Base-by-base conservation (phyloP, 2,797 vertebrate species). In the Falco rusticolus region DNA sequence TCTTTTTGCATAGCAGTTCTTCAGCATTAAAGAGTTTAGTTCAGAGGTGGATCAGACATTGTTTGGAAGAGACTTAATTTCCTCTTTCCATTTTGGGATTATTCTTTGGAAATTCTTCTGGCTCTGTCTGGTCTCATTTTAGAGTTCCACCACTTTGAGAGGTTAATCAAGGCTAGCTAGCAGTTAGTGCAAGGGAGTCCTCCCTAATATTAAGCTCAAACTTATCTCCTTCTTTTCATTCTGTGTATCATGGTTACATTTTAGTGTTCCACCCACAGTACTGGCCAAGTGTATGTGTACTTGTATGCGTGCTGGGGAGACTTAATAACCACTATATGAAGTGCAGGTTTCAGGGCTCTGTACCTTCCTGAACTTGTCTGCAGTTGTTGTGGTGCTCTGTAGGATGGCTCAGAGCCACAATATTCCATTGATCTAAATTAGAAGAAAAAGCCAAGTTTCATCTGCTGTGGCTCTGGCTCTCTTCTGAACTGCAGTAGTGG, bases 1-100 rank as follows among this genome's bases (percentile, higher is more conserved):
- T 83, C 89, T 85, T 92, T 83, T 81, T 85, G 48, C 84, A 48
- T 37, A 76, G 63, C 69, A 74, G 10, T 70, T 96, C 51, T 92
- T 80, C 54, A 85, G 61, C 2, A 1, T 39, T 39, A 19, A 17
- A 34, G 66, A 61, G 50, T 84, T 85, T 45, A 70, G 31, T 72
- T 81, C 34, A 37, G 34, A 90, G 68, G 56, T 81, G 61, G 47
- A 88, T 92, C 64, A 77, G 79, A 76, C 45, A 39, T 29, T 78
- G 54, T 87, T 83, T 90, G 84, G 54, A 77, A 85, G 89, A 89
- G 22, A 34, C 16, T 76, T 78, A 4, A 59, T 83, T 95, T 94
- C 78, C 48, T 81, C 51, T 88, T 78, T 60, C 43, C 13, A 8
- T 59, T 89, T 83, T 3, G 2, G 66, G 54, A 53, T 82, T 92